Percentiles rank a stretch among this genome's conserved stretches.
Conservation (phyloP, 2,113 vertebrate species). For the Junco hyemalis region DNA sequence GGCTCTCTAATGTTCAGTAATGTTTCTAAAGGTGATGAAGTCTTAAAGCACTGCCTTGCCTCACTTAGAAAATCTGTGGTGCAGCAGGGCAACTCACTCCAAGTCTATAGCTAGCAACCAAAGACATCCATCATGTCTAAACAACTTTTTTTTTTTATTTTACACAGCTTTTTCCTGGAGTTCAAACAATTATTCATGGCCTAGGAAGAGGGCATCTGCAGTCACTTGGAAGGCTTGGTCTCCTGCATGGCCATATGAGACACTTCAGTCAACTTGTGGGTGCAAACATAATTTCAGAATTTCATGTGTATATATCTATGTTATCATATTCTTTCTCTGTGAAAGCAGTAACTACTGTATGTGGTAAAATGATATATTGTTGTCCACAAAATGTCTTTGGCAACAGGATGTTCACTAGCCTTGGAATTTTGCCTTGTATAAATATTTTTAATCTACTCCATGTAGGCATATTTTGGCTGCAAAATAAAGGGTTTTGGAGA, state of each 20-base stretch:
- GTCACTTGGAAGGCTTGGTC: not conserved
- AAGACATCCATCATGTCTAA: not conserved
- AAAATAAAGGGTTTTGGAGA: conserved; percentile 63
- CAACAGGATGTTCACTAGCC: conserved; percentile 68
- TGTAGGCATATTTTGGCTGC: conserved; percentile 72
- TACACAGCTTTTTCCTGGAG: not conserved
- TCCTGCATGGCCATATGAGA: not conserved
- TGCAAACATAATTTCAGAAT: conserved; percentile 38
- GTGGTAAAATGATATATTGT: conserved; percentile 70
- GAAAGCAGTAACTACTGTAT: conserved; percentile 67
- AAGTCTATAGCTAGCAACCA: not conserved
- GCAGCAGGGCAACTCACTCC: not conserved
- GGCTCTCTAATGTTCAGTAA: not conserved
- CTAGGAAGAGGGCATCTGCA: not conserved
- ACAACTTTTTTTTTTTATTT: not conserved
- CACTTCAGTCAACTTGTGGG: conserved; percentile 1
- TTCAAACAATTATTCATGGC: not conserved
- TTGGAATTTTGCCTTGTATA: conserved; percentile 72
- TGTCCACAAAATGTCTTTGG: conserved; percentile 65
- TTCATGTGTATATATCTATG: conserved; percentile 11
- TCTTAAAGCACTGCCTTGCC: not conserved
- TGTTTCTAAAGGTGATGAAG: not conserved
- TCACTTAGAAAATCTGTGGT: not conserved
- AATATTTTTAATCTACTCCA: conserved; percentile 72
- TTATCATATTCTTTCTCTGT: conserved; percentile 44